Evolutionary conservation across 2,113 vertebrate genomes (phyloP).

Genomic region (Herpailurus yagouaroundi): DNA sequence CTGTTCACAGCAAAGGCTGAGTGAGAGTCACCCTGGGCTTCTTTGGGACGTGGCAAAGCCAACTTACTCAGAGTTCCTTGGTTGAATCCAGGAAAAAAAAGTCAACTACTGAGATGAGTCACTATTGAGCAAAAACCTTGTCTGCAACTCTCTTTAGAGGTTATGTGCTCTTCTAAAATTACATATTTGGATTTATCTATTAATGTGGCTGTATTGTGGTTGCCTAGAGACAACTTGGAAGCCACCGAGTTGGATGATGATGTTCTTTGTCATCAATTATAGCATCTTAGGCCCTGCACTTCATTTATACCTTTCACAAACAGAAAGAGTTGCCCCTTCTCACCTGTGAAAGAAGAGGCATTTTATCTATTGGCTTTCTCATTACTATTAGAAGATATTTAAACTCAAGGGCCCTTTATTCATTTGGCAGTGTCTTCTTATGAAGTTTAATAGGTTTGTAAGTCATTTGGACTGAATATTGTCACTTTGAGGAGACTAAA

Average conservation of each 20-base stretch:
- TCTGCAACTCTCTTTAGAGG: conserved; percentile 60
- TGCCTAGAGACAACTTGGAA: conserved; percentile 24
- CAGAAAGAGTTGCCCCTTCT: not conserved
- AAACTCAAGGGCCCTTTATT: not conserved
- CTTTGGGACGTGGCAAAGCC: conserved; percentile 84
- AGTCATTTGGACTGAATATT: not conserved
- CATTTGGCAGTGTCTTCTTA: not conserved
- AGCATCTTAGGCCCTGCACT: not conserved
- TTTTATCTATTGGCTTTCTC: not conserved
- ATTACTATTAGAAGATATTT: not conserved
- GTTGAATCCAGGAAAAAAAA: conserved; percentile 74
- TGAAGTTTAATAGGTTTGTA: not conserved
- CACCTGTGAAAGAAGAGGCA: not conserved
- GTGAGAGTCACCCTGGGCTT: conserved; percentile 80
- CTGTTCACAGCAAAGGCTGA: conserved; percentile 80
- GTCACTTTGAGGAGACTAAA: not conserved
- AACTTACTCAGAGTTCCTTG: conserved; percentile 86
- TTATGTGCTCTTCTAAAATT: conserved; percentile 8
- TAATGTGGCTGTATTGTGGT: not conserved
- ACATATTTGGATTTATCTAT: not conserved
- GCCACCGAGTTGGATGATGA: not conserved
- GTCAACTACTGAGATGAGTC: conserved; percentile 80
- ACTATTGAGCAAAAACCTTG: conserved; percentile 76
- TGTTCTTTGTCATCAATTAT: not conserved
- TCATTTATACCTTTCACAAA: not conserved